phyloP scores from a whole-genome alignment of 2,113 vertebrate genomes.

The Camelus bactrianus region DNA sequence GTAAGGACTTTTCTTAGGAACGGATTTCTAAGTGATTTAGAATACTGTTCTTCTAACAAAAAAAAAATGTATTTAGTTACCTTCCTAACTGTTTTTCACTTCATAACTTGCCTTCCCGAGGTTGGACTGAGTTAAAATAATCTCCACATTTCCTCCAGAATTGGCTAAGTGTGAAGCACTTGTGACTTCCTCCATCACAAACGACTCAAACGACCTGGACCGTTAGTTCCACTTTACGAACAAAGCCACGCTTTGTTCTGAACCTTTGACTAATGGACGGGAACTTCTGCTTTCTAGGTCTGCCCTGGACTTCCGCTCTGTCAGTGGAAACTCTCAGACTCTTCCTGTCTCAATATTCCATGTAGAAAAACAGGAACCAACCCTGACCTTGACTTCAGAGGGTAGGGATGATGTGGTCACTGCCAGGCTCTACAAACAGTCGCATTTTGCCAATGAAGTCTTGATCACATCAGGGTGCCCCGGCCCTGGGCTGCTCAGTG shows the following conservation, averaged over 20 bases:
- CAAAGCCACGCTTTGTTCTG: not conserved
- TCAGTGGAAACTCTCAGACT: not conserved
- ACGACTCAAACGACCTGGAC: not conserved
- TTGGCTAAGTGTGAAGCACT: not conserved
- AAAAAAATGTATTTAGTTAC: not conserved
- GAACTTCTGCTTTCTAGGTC: slow-evolving; percentile 60
- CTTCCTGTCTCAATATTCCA: slow-evolving; percentile 24
- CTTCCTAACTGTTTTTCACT: not conserved
- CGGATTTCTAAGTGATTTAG: not conserved
- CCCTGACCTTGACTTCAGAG: not conserved
- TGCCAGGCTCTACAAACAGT: not conserved
- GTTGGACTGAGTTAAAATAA: not conserved
- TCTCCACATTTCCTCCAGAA: not conserved
- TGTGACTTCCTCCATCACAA: slow-evolving; percentile 29
- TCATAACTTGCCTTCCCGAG: not conserved
- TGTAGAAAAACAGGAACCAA: slow-evolving; percentile 12
- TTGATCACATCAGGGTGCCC: not conserved
- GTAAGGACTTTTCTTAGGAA: not conserved
- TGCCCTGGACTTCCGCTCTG: not conserved
- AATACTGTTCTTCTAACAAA: not conserved
- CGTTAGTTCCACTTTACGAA: slow-evolving; percentile 9
- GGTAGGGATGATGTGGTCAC: not conserved
- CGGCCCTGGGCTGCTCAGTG: not conserved
- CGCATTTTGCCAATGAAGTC: not conserved
- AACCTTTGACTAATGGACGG: not conserved